These are phyloP conservation scores for Rafetus swinhoei DNA, from an alignment of 2,113 vertebrate species.

Conservation along the genomic window DNA sequence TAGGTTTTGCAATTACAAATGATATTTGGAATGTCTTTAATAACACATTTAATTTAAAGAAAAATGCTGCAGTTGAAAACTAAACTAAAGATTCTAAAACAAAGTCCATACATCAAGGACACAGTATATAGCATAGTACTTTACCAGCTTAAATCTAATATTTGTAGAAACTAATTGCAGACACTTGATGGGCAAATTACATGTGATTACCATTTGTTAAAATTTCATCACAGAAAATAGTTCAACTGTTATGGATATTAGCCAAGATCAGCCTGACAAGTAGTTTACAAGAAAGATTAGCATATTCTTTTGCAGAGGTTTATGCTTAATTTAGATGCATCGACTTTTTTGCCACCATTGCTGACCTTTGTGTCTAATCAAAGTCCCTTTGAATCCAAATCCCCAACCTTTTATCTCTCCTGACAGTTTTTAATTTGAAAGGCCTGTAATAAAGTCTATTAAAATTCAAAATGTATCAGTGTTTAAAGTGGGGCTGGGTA, in stretches of 20 bases:
- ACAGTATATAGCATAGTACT: conserved; percentile 43
- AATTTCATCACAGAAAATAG: conserved; percentile 74
- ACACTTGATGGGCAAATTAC: conserved; percentile 74
- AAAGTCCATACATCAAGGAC: conserved; percentile 56
- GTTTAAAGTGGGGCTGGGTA: conserved; percentile 46
- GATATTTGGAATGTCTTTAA: neutral
- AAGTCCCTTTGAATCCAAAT: conserved; percentile 72
- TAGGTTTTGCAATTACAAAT: conserved; percentile 50
- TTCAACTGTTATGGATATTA: conserved; percentile 70
- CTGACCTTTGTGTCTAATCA: conserved; percentile 80
- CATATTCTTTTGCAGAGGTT: conserved; percentile 77
- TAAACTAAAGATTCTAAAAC: conserved; percentile 14
- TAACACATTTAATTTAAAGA: neutral
- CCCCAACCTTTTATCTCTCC: conserved; percentile 72
- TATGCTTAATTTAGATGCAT: conserved; percentile 77
- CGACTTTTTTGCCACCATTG: conserved; percentile 65
- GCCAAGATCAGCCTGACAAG: conserved; percentile 72
- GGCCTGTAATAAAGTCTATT: conserved; percentile 74
- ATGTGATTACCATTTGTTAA: conserved; percentile 76
- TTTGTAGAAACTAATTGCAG: conserved; percentile 71
- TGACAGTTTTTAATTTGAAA: conserved; percentile 80
- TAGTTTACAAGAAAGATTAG: conserved; percentile 75
- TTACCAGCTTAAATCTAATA: conserved; percentile 55
- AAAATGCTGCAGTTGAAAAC: conserved; percentile 23
- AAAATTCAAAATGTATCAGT: conserved; percentile 65